A percentile compares a stretch with the other conserved stretches of the same genome.
phyloP scores from a whole-genome alignment of 1,140 invertebrate genomes.

The Aleiodes sp. region DNA sequence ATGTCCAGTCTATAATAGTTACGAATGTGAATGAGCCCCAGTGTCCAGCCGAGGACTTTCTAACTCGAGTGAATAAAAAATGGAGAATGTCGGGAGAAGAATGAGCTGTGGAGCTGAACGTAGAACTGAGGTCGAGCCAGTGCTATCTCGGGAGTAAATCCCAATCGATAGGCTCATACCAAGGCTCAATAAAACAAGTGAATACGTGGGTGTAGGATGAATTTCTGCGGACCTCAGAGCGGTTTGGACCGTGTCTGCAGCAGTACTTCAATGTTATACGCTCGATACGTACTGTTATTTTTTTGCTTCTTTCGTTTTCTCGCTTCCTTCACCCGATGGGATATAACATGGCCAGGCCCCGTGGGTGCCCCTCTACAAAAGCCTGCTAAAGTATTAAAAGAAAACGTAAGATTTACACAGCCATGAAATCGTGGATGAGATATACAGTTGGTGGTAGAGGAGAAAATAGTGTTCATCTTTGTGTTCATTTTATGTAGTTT shows the following conservation, averaged over 20 bases:
- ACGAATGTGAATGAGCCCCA: background rate
- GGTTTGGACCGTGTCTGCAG: background rate
- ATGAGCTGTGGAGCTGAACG: background rate
- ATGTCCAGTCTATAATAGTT: background rate
- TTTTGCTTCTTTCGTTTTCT: slow-evolving; percentile 3
- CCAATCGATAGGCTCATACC: slow-evolving; percentile 47
- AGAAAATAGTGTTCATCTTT: slow-evolving; percentile 18
- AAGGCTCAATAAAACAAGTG: slow-evolving; percentile 46
- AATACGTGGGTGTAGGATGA: slow-evolving; percentile 18
- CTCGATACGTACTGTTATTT: no score
- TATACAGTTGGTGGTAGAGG: slow-evolving; percentile 20
- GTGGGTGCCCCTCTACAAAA: background rate
- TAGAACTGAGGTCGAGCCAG: slow-evolving; percentile 2
- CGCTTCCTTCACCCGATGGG: slow-evolving; percentile 9
- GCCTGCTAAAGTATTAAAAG: slow-evolving; percentile 49
- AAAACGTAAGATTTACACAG: slow-evolving; percentile 44
- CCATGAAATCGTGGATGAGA: slow-evolving; percentile 48
- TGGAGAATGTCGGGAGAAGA: slow-evolving; percentile 1
- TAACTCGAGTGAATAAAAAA: slow-evolving; percentile 9
- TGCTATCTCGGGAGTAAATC: slow-evolving; percentile 42
- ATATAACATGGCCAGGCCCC: slow-evolving; percentile 34
- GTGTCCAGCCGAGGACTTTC: background rate
- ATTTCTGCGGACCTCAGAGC: slow-evolving; percentile 12
- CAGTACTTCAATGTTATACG: background rate
- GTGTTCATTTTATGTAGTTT: background rate